These are phyloP conservation scores for Agrochola lota DNA, from an alignment of 2,888 invertebrate species.

Conservation along the genomic window DNA sequence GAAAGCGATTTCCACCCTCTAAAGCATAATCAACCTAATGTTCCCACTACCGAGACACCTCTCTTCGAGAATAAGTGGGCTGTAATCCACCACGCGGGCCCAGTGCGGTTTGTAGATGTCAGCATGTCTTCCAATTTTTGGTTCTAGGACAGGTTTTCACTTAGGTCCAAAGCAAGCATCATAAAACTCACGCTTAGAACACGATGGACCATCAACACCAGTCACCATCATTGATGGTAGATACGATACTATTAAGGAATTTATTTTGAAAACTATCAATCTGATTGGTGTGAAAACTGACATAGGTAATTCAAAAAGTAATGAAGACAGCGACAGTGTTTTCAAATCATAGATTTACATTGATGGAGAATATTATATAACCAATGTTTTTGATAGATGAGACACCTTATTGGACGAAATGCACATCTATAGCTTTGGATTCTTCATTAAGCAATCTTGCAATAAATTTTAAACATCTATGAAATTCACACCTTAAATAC, in stretches of 20 bases:
- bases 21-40: no score
- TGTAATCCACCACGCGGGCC: no score
- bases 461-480: not conserved
- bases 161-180: not conserved
- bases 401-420: not conserved
- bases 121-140: no score
- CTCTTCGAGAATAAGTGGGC: no score
- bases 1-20: not conserved
- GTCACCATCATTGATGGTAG: not conserved
- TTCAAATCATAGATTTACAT: not conserved
- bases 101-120: no score
- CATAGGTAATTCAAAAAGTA: not conserved
- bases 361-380: not conserved
- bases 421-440: not conserved
- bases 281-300: not conserved
- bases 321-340: not conserved
- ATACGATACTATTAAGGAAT: not conserved
- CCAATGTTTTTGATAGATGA: not conserved
- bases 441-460: not conserved
- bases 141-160: no score
- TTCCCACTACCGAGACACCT: no score
- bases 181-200: no score
- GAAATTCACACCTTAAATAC: slow-evolving; percentile 3
- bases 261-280: not conserved
- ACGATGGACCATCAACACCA: not conserved